Evolutionary conservation across 2,797 vertebrate genomes (phyloP).

Genomic region (Sebastes melanostomus): DNA sequence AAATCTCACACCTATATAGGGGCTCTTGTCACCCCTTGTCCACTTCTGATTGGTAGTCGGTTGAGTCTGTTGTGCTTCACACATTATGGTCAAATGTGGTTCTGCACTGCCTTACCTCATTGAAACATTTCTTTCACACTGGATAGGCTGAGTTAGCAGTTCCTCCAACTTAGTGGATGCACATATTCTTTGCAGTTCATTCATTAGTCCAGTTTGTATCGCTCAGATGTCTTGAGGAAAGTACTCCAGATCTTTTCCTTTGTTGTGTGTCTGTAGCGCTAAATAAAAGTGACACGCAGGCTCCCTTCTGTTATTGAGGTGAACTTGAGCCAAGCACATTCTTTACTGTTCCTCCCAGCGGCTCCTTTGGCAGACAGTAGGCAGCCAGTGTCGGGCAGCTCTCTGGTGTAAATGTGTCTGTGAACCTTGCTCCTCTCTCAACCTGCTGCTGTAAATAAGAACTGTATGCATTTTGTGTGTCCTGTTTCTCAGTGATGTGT

Average conservation of each 20-base stretch:
- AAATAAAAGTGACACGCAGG: neutral
- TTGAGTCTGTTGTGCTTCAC: neutral
- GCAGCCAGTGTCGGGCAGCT: neutral
- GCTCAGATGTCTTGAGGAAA: neutral
- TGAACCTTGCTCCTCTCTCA: conserved; percentile 7
- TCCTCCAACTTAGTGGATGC: neutral
- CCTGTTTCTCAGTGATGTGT: neutral
- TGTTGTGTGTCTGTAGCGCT: neutral
- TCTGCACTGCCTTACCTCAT: neutral
- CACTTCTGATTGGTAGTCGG: too few species aligned
- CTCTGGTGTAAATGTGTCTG: conserved; percentile 28
- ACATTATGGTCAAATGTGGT: neutral
- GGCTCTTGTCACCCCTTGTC: too few species aligned
- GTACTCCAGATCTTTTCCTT: neutral
- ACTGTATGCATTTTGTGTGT: neutral
- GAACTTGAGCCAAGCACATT: neutral
- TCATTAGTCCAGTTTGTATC: neutral
- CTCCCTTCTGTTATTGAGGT: neutral
- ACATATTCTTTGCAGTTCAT: neutral
- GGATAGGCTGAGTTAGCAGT: neutral
- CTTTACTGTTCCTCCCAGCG: neutral
- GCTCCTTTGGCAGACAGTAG: neutral
- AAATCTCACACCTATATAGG: too few species aligned
- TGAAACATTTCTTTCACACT: neutral
- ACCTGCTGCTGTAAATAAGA: conserved; percentile 25